These are phyloP conservation scores for Cynopterus brachyotis DNA, from an alignment of 2,113 vertebrate species.

Conservation along the genomic window DNA sequence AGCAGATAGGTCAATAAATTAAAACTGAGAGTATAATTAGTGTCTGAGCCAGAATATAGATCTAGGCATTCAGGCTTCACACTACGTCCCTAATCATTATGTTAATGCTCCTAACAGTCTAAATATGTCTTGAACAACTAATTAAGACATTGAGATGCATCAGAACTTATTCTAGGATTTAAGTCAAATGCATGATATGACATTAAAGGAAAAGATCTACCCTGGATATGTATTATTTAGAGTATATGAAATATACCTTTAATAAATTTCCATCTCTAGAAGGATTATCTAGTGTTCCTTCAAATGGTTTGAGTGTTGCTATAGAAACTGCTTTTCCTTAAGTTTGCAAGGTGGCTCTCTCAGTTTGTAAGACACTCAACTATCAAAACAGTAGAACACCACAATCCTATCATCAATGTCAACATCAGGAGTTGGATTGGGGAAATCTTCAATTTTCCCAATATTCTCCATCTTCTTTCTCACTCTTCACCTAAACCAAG, in stretches of 20 bases:
- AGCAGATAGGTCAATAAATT: neutral
- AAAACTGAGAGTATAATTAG: neutral
- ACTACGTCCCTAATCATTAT: neutral
- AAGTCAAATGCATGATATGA: neutral
- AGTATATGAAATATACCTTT: slow-evolving; percentile 7
- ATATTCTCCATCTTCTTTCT: neutral
- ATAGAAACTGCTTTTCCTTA: slow-evolving; percentile 65
- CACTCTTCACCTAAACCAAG: neutral
- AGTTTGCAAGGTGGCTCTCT: neutral
- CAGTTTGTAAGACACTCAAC: slow-evolving; percentile 13
- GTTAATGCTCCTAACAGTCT: neutral
- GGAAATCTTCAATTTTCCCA: neutral
- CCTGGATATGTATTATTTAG: neutral
- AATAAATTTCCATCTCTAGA: slow-evolving; percentile 45
- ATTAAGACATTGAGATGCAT: neutral
- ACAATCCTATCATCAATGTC: neutral
- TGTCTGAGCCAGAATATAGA: neutral
- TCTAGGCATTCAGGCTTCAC: neutral
- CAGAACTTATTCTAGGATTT: neutral
- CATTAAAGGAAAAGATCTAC: neutral
- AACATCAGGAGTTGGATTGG: neutral
- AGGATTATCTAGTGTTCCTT: slow-evolving; percentile 55
- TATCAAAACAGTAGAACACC: neutral
- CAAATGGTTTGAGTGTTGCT: slow-evolving; percentile 57
- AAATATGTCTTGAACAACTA: neutral